Evolutionary conservation across 1,140 invertebrate genomes (phyloP), one percentile per base, ranked within the genome.

Genomic region (Plodia interpunctella): DNA sequence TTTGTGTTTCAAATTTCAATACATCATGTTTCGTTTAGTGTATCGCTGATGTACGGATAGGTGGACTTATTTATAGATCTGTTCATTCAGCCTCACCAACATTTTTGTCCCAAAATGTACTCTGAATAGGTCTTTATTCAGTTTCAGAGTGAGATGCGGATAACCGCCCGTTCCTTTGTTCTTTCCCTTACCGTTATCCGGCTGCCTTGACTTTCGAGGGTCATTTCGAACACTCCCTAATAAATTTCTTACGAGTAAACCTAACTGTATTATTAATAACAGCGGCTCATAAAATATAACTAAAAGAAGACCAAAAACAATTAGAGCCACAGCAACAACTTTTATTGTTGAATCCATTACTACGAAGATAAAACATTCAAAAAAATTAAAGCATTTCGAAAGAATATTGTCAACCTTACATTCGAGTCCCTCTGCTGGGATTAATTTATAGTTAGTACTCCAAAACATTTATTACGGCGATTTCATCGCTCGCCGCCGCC

Each of bases 81-180:
- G 30, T 32, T 10, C 1, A 5, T 25, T 25, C 21, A n/a, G n/a
- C n/a, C n/a, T n/a, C n/a, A n/a, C 21, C 2, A 25, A 25, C 2
- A 25, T 25, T 3, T 6, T 25, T 25, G 21, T n/a, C n/a, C 21
- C 6, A 25, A 3, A 2, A 25, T 25, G 21, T 25, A 32, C 9
- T 32, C 30, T 10, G 30, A 32, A 32, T 32, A 32, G 30, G 30
- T 9, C 30, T 32, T 32, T 6, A 32, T 32, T 32, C 30, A 11
- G 30, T 32, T 32, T 32, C 30, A 4, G 30, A 32, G 30, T 11
- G 6, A 32, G 11, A 8, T 62, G 52, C 61, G 49, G 51, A 10
- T 38, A 30, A 53, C 38, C 35, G 30, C 57, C 50, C 53, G 25
- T 50, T 28, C 58, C 61, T 65, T 69, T 63, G 56, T 63, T 66